Base-by-base conservation (phyloP, 2,888 invertebrate species). In the Ectropis crepuscularia region DNA sequence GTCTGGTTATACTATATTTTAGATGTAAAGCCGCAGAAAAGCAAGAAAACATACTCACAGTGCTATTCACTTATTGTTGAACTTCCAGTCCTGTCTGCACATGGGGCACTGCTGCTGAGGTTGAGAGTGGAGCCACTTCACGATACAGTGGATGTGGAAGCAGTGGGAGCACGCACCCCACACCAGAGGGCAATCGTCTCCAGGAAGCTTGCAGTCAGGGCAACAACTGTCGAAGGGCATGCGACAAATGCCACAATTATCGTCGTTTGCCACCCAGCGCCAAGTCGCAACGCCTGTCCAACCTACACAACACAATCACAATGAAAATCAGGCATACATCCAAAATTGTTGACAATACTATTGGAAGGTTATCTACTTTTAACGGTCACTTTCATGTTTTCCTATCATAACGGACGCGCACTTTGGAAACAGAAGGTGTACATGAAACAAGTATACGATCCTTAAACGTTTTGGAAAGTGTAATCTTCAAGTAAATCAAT, bases 21-120 rank as follows among this genome's bases (percentile, higher is more conserved):
- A 1, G 16, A 28, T 28, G 16, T 28, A 28, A 28, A 4, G 16
- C 4, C 16, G 16, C 16, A 28, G 16, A 4, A 43, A n/a, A 43
- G 43, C 6, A n/a, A 43, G 6, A 10, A 43, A 16, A 61, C 43
- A 57, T 59, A 58, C 60, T 63, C 36, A 63, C 63, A 53, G 46
- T 47, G 36, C 16, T 9, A 41, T 71, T 74, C 94, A 95, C 86
- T 95, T 95, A 82, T 95, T 95, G 86, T 98, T 98, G 89, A 98
- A 99, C 89, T 98, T 99, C 99, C 99, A 99, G 85, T 98, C 98
- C 89, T 99, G 99, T 78, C 99, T 95, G 90, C 99, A 99, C 98
- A 99, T 99, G 66, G 97, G 97, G 79, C 97, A 97, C 93, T 96
- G 96, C 82, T 97, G 97, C 89, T 96, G 96, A 76, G 96, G 96